These are phyloP conservation scores for Styela plicata DNA, from an alignment of 23 tunicate genomes.

Conservation along the genomic window DNA sequence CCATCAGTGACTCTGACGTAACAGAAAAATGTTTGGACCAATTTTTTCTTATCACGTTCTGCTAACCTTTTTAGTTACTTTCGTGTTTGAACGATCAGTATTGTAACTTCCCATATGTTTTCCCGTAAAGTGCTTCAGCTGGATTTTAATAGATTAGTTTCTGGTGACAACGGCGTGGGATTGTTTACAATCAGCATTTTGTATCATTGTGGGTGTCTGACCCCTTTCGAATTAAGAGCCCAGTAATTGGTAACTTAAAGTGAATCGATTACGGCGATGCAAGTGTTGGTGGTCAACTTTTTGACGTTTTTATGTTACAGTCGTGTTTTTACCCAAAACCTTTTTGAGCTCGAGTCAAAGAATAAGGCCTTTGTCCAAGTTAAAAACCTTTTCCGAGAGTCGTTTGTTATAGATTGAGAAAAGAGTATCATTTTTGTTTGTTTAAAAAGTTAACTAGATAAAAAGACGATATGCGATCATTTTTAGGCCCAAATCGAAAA, in stretches of 20 bases:
- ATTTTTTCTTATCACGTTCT: no score
- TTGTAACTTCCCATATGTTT: no score
- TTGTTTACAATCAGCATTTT: neutral
- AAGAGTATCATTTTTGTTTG: neutral
- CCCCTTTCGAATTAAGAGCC: neutral
- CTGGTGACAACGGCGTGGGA: neutral
- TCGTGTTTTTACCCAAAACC: neutral
- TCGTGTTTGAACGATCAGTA: no score
- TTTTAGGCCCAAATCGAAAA: neutral
- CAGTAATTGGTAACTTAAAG: neutral
- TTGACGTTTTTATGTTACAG: neutral
- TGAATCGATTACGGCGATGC: neutral
- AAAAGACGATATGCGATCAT: neutral
- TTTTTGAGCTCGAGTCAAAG: neutral
- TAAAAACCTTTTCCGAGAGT: neutral
- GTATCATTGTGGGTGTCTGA: neutral
- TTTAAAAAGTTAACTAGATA: neutral
- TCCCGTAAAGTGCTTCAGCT: neutral
- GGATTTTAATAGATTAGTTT: neutral
- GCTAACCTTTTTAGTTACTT: no score
- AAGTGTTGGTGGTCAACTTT: neutral
- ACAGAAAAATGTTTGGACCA: no score
- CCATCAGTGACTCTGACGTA: no score
- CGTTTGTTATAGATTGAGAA: no score
- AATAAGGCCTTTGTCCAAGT: neutral